A percentile compares a stretch with the other conserved stretches of the same genome.
Evolutionary conservation across 2,888 invertebrate genomes (phyloP).

Genomic region (Oasisia sp.): DNA sequence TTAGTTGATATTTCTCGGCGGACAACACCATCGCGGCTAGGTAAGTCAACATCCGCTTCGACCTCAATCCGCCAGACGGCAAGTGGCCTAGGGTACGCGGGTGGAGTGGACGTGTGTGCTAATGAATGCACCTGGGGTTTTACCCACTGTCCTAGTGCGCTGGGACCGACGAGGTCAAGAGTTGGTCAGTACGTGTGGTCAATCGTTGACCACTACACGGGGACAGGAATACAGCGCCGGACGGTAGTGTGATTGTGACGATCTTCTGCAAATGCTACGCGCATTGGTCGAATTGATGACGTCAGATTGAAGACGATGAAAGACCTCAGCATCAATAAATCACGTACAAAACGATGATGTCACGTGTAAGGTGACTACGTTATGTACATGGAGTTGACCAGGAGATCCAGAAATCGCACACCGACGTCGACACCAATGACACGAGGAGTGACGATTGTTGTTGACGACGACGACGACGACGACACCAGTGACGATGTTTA

Average conservation of each 20-base stretch:
- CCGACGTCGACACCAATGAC: not conserved
- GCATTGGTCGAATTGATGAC: not conserved
- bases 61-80: not conserved
- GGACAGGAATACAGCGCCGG: not conserved
- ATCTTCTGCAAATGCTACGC: not conserved
- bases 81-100: not conserved
- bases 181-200: not conserved
- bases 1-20: not conserved
- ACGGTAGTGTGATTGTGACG: not conserved
- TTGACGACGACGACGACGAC: not conserved
- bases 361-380: not conserved
- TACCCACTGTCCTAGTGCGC: not conserved
- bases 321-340: not conserved
- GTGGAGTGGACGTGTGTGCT: not conserved
- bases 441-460: not conserved
- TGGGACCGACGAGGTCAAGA: not conserved
- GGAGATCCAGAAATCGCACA: not conserved
- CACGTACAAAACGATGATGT: not conserved
- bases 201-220: not conserved
- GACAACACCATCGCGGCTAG: not conserved
- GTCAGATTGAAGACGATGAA: not conserved
- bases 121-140: not conserved
- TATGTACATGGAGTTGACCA: not conserved
- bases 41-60: not conserved
- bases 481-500: not conserved